These are phyloP conservation scores for Cercocebus atys DNA, from an alignment of 2,113 vertebrate genomes.

Conservation along the genomic window DNA sequence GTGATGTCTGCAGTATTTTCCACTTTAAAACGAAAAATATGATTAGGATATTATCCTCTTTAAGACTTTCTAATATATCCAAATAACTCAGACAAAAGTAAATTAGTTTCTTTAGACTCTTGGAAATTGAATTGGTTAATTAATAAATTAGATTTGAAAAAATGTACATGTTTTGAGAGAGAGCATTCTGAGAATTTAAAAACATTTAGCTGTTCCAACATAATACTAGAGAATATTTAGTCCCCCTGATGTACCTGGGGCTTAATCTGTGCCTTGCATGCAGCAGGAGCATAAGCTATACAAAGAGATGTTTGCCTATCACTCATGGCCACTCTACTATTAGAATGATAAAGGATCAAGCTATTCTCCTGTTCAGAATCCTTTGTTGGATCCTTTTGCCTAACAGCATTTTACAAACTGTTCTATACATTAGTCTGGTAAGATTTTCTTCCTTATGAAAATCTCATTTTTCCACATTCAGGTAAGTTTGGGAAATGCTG, in stretches of 20 bases:
- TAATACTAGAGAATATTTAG: neutral
- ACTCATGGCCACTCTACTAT: neutral
- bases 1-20: neutral
- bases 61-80: neutral
- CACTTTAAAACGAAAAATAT: neutral
- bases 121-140: neutral
- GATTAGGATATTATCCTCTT: neutral
- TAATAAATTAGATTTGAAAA: neutral
- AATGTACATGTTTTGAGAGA: neutral
- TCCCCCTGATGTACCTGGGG: neutral
- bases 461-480: neutral
- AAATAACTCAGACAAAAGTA: neutral
- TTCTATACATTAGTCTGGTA: neutral
- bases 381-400: neutral
- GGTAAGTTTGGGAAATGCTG: neutral
- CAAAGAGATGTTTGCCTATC: neutral
- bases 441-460: neutral
- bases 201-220: neutral
- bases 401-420: neutral
- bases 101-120: neutral
- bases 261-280: neutral
- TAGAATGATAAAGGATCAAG: neutral
- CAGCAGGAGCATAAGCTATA: neutral
- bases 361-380: neutral
- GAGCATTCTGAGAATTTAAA: neutral